Conservation (phyloP, 2,113 vertebrate species). For the Nesogale talazaci region DNA sequence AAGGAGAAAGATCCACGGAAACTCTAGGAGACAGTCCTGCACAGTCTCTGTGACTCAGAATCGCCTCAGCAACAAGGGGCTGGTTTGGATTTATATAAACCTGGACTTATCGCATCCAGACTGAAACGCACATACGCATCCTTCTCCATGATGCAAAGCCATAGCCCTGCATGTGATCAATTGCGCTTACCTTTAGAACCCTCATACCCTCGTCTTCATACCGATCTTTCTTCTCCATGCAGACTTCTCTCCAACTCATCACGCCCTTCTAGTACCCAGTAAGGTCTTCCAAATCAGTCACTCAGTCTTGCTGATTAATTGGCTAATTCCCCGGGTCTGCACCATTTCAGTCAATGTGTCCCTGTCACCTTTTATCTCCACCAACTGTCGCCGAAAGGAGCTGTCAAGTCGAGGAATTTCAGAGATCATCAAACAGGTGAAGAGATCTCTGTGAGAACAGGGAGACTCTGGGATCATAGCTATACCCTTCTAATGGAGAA, state of each 20-base stretch:
- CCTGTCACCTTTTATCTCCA: not conserved
- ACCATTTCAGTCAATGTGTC: conserved; percentile 13
- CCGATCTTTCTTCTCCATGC: not conserved
- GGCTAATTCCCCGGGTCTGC: not conserved
- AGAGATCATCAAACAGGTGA: conserved; percentile 30
- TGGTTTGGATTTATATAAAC: not conserved
- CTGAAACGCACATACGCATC: not conserved
- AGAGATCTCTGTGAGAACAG: not conserved
- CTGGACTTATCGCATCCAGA: not conserved
- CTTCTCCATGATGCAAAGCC: not conserved
- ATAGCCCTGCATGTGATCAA: conserved; percentile 22
- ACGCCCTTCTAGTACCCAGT: not conserved
- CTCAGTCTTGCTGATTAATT: conserved; percentile 22
- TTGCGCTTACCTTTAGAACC: conserved; percentile 20
- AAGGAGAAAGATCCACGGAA: not conserved
- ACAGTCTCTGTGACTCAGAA: not conserved
- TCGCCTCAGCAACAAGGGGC: not conserved
- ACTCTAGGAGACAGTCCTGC: not conserved
- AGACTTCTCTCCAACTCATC: not conserved
- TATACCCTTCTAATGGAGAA: not conserved
- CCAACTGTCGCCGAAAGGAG: conserved; percentile 29
- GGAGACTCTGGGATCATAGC: not conserved
- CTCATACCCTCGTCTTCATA: not conserved
- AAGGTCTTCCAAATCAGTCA: not conserved
- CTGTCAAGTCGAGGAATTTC: conserved; percentile 38